Conservation (phyloP, 2,113 vertebrate genomes). For the Polypterus bichir region DNA sequence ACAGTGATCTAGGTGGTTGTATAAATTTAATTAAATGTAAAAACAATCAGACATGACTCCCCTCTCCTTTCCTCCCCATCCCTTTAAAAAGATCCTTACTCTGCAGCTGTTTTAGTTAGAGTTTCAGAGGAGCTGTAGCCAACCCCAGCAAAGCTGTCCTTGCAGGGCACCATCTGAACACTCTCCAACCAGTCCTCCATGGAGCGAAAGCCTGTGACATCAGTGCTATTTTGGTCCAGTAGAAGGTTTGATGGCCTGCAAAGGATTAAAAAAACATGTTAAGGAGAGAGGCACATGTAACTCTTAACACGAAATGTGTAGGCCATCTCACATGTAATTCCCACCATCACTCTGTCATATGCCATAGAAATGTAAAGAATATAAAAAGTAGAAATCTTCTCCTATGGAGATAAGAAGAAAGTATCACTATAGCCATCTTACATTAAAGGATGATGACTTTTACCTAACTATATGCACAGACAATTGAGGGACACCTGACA, state of each 20-base stretch:
- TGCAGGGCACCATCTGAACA: conserved; percentile 78
- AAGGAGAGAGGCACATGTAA: neutral
- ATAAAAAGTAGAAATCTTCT: too few species aligned
- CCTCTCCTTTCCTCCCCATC: too few species aligned
- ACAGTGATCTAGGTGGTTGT: too few species aligned
- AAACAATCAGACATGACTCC: neutral
- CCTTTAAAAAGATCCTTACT: conserved; percentile 57
- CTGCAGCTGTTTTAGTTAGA: conserved; percentile 86
- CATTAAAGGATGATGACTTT: too few species aligned
- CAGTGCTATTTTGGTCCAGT: conserved; percentile 79
- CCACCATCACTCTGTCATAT: too few species aligned
- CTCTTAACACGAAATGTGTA: neutral
- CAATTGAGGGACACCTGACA: too few species aligned
- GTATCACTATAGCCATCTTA: too few species aligned
- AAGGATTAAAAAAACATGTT: conserved; percentile 4
- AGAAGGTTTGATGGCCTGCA: conserved; percentile 82
- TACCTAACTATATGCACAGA: too few species aligned
- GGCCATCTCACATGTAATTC: too few species aligned
- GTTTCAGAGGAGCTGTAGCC: conserved; percentile 93
- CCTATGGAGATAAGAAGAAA: too few species aligned
- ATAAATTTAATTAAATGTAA: neutral
- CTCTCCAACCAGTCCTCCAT: conserved; percentile 85
- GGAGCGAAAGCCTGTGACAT: conserved; percentile 63
- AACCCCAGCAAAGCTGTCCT: conserved; percentile 84
- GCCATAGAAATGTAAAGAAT: too few species aligned